phyloP scores from a whole-genome alignment of 2,888 invertebrate species.

The Callinectes sapidus region DNA sequence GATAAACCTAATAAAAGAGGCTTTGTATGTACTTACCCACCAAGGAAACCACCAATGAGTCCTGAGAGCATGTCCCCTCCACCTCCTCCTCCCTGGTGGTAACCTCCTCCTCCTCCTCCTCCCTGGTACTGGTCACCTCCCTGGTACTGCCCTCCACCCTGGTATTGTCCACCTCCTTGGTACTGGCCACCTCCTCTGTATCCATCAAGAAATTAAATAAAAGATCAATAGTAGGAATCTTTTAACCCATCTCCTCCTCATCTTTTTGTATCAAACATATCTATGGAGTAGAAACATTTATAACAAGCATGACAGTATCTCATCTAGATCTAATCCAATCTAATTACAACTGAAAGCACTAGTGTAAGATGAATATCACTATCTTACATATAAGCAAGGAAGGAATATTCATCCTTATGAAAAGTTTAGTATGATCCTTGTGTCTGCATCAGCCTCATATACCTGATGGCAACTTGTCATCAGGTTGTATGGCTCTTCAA shows the following conservation, averaged over 20 bases:
- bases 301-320: no score
- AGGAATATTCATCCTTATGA: no score
- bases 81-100: conserved; percentile 42
- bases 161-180: conserved; percentile 34
- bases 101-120: conserved; percentile 18
- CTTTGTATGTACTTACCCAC: conserved; percentile 58
- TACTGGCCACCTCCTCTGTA: conserved; percentile 54
- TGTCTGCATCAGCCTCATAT: no score
- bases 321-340: no score
- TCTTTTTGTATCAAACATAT: not conserved
- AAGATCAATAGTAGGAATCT: not conserved
- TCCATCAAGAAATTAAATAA: not conserved
- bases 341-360: no score
- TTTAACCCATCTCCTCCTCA: not conserved
- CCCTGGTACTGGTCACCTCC: conserved; percentile 38
- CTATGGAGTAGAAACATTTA: not conserved
- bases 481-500: no score
- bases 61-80: conserved; percentile 58
- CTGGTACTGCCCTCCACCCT: conserved; percentile 26
- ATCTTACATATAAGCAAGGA: no score
- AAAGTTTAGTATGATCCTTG: no score
- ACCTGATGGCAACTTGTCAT: no score
- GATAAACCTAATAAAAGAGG: not conserved
- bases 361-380: no score
- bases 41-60: conserved; percentile 66